A percentile compares a stretch with the other conserved stretches of the same genome.
phyloP scores from a whole-genome alignment of 2,113 vertebrate species.

The Trichechus manatus region DNA sequence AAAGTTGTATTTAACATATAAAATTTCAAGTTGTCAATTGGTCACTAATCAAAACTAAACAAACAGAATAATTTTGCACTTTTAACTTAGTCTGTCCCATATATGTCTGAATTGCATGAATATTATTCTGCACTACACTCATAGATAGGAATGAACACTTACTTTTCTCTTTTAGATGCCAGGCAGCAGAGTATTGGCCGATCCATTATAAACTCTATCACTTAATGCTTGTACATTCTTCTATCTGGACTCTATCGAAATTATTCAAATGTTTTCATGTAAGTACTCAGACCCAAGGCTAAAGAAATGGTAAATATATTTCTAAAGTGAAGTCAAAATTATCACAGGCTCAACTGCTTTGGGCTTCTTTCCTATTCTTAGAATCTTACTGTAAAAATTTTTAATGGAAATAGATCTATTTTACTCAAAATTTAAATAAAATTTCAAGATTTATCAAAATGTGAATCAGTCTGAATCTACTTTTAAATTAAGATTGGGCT shows the following conservation, averaged over 20 bases:
- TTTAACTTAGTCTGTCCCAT: neutral
- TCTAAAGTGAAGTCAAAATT: neutral
- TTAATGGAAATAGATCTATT: neutral
- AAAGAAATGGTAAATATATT: neutral
- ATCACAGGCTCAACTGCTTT: neutral
- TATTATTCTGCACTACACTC: neutral
- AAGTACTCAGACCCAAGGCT: neutral
- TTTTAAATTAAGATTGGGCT: neutral
- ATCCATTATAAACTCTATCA: neutral
- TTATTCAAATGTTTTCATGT: neutral
- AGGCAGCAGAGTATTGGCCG: neutral
- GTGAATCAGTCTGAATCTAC: neutral
- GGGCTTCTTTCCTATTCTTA: neutral
- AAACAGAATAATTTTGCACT: neutral
- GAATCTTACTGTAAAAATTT: neutral
- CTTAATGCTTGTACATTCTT: neutral
- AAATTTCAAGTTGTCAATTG: neutral
- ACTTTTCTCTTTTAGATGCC: neutral
- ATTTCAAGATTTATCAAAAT: neutral
- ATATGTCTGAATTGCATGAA: neutral
- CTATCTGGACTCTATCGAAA: neutral
- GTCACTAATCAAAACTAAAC: neutral
- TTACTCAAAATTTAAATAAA: constrained; percentile 5
- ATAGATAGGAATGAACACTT: neutral
- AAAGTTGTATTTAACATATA: neutral